Evolutionary conservation across 1,140 invertebrate species (phyloP).

Genomic region (Uloborus diversus): DNA sequence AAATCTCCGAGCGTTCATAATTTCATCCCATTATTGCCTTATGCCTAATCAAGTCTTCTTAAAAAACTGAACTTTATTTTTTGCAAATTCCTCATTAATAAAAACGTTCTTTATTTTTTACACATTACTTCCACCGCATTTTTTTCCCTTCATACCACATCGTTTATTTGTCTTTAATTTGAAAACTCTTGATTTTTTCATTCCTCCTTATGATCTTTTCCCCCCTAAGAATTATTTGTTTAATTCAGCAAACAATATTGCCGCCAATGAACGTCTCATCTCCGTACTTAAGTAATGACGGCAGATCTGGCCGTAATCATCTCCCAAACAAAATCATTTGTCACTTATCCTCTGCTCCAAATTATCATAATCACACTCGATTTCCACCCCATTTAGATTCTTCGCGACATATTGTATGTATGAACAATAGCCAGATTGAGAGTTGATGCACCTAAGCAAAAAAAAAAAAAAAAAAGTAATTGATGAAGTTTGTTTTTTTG

Average conservation of each 20-base stretch:
- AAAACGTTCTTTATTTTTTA: slow-evolving; percentile 46
- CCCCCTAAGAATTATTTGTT: slow-evolving; percentile 41
- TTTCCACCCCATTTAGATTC: background rate
- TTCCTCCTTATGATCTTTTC: slow-evolving; percentile 8
- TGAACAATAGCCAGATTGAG: no score
- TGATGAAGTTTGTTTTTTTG: no score
- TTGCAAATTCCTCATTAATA: slow-evolving; percentile 55
- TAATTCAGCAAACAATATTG: slow-evolving; percentile 56
- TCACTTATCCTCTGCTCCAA: slow-evolving; percentile 7
- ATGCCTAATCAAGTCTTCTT: slow-evolving; percentile 41
- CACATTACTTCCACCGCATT: background rate
- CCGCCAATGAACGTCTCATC: slow-evolving; percentile 17
- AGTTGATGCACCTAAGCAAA: no score
- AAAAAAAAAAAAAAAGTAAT: no score
- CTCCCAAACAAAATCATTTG: slow-evolving; percentile 52
- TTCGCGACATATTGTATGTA: background rate
- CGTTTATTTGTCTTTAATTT: slow-evolving; percentile 57
- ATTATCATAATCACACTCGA: slow-evolving; percentile 46
- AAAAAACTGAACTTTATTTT: slow-evolving; percentile 16
- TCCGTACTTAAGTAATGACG: slow-evolving; percentile 50
- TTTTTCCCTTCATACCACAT: slow-evolving; percentile 17
- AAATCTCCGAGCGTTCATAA: slow-evolving; percentile 11
- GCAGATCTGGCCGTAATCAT: slow-evolving; percentile 26
- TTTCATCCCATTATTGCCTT: slow-evolving; percentile 49
- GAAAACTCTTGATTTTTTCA: slow-evolving; percentile 32